Conservation (phyloP, 2,797 vertebrate genomes). For the Dipus sagitta region DNA sequence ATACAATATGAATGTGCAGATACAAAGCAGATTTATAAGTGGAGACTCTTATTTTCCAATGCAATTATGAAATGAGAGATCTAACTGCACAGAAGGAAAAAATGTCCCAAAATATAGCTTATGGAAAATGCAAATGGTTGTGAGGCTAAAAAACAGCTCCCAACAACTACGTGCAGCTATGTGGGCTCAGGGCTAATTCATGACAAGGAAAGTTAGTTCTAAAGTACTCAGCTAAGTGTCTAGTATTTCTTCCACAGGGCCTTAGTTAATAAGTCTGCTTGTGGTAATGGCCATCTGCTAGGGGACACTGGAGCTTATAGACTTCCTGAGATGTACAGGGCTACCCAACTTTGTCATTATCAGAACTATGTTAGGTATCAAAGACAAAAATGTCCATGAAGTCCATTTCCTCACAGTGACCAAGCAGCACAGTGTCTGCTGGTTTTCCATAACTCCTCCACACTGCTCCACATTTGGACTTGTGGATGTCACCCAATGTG, state of each 20-base stretch:
- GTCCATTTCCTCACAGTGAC: neutral
- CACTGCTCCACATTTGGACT: neutral
- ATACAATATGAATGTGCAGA: rapidly evolving
- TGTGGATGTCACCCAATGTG: neutral
- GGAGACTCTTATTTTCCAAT: neutral
- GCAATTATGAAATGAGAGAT: neutral
- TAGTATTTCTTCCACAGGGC: neutral
- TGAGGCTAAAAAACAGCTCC: neutral
- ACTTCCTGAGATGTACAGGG: neutral
- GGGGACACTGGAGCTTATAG: neutral
- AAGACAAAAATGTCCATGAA: neutral
- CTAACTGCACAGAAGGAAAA: neutral
- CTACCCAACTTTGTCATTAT: neutral
- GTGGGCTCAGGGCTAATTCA: neutral
- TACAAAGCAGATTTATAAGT: neutral
- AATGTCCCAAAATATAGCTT: neutral
- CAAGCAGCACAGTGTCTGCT: neutral
- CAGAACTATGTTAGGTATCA: neutral
- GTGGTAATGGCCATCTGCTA: neutral
- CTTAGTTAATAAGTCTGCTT: too few species aligned
- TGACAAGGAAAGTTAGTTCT: neutral
- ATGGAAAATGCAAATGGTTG: neutral
- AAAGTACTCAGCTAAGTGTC: neutral
- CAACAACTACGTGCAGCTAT: neutral
- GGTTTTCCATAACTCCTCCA: neutral